Conservation (phyloP, 2,888 invertebrate species). For the Candidula unifasciata region DNA sequence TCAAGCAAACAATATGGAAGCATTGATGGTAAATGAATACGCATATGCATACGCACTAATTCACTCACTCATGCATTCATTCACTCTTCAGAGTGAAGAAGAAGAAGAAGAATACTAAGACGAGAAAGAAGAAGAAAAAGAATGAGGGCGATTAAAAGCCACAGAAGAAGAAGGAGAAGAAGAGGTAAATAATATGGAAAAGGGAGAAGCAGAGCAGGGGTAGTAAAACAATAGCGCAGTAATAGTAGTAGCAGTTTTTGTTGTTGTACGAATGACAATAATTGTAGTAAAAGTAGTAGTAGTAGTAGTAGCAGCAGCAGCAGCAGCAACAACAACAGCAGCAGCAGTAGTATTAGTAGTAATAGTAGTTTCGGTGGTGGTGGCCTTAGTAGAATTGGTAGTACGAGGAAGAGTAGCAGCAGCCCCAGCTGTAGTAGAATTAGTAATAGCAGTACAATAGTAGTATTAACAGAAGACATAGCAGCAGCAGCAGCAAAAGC, state of each 20-base stretch:
- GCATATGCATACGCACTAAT: no score
- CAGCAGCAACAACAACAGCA: background rate
- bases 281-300: background rate
- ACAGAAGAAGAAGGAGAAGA: no score
- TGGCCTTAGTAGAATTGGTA: background rate
- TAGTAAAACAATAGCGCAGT: background rate
- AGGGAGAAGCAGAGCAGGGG: no score
- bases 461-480: background rate
- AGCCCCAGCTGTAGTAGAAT: background rate
- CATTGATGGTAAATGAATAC: no score
- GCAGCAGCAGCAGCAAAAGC: background rate
- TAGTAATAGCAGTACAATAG: background rate
- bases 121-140: no score
- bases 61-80: no score
- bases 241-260: background rate
- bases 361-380: background rate
- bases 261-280: background rate
- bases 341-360: background rate
- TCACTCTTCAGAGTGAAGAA: no score
- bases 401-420: background rate
- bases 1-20: no score
- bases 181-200: no score
- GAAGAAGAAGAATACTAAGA: no score
- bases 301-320: background rate
- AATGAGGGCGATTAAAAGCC: no score